These are phyloP conservation scores for Leptosomus discolor DNA, from an alignment of 2,113 vertebrate species.

Conservation along the genomic window DNA sequence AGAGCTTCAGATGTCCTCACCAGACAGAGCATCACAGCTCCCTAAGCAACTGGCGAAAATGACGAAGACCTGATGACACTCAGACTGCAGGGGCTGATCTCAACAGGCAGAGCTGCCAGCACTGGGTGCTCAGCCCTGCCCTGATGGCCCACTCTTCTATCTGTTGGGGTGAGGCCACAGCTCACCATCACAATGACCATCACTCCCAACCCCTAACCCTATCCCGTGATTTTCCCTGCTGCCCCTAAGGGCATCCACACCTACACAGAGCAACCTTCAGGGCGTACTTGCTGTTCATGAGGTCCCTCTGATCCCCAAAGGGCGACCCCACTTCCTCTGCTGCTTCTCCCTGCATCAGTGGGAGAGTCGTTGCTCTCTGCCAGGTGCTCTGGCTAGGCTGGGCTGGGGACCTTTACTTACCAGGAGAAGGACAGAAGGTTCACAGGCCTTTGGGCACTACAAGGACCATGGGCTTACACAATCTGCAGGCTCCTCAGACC, in stretches of 20 bases:
- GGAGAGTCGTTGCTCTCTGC: background rate
- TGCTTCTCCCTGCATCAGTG: background rate
- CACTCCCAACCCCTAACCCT: background rate
- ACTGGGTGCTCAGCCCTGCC: background rate
- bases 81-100: background rate
- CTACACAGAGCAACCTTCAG: background rate
- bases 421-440: background rate
- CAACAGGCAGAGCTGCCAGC: background rate
- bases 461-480: background rate
- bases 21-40: background rate
- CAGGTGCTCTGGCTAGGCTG: background rate
- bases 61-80: background rate
- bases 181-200: background rate
- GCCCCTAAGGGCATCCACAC: background rate
- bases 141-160: background rate
- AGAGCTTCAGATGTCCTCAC: background rate
- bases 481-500: background rate
- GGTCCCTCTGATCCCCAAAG: background rate
- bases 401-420: background rate
- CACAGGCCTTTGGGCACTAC: background rate
- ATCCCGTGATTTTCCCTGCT: fast-evolving
- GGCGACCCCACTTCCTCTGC: background rate
- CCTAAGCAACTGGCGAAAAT: background rate
- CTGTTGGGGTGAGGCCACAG: background rate
- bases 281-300: background rate